Conservation (phyloP, 2,888 invertebrate genomes). For the Leptinotarsa peninsularis region DNA sequence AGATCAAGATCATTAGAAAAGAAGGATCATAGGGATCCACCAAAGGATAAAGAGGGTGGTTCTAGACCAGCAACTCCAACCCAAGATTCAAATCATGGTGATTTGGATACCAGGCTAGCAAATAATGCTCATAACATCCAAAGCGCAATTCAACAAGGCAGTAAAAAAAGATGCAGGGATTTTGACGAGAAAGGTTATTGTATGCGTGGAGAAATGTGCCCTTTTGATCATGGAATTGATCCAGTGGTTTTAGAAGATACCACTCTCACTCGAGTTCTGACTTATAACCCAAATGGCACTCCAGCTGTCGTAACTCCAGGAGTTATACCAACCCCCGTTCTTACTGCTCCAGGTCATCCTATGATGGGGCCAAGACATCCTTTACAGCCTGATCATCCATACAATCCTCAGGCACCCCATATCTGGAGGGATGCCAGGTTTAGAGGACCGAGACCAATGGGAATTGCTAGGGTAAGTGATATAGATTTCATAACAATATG, state of each 20-base stretch:
- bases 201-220: constrained; percentile 96
- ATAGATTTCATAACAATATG: neutral
- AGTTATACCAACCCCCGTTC: constrained; percentile 48
- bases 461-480: constrained; percentile 55
- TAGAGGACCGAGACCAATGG: constrained; percentile 60
- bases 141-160: constrained; percentile 65
- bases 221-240: constrained; percentile 96
- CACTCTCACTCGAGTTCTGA: constrained; percentile 70
- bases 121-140: constrained; percentile 69
- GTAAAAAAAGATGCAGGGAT: constrained; percentile 83
- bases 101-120: constrained; percentile 68
- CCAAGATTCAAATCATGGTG: constrained; percentile 71
- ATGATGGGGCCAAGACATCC: constrained; percentile 57
- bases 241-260: constrained; percentile 95
- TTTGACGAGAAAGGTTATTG: constrained; percentile 85
- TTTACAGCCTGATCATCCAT: constrained; percentile 53
- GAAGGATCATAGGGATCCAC: constrained; percentile 63
- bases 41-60: constrained; percentile 57
- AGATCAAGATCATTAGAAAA: constrained; percentile 68
- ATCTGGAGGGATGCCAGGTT: constrained; percentile 61
- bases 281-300: constrained; percentile 67
- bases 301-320: constrained; percentile 51
- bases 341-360: constrained; percentile 62
- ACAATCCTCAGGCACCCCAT: constrained; percentile 65
- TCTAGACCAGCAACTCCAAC: constrained; percentile 69